phyloP scores from a whole-genome alignment of 2,797 vertebrate genomes.

The Paguma larvata region DNA sequence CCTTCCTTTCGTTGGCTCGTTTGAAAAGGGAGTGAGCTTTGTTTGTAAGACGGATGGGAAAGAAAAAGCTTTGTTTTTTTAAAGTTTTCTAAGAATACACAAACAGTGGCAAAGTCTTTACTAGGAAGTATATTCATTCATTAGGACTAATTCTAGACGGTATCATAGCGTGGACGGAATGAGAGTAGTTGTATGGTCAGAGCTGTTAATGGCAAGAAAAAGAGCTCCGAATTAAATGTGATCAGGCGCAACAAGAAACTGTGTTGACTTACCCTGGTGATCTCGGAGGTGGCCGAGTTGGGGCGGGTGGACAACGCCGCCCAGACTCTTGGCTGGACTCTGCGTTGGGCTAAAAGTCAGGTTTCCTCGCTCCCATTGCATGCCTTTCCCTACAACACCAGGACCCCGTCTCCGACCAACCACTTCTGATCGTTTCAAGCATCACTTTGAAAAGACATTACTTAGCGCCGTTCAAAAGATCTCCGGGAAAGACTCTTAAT shows the following conservation, averaged over 20 bases:
- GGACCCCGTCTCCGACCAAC: neutral
- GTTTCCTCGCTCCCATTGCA: neutral
- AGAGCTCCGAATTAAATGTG: neutral
- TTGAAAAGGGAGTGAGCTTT: neutral
- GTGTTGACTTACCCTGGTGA: neutral
- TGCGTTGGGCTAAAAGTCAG: neutral
- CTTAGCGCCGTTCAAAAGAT: neutral
- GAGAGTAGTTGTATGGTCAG: rapidly evolving
- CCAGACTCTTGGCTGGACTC: neutral
- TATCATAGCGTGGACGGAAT: neutral
- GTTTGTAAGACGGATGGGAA: neutral
- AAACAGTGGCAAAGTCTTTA: neutral
- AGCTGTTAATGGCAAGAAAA: neutral
- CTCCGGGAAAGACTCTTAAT: neutral
- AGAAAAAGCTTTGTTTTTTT: neutral
- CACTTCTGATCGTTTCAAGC: neutral
- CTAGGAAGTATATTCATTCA: neutral
- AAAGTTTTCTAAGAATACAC: neutral
- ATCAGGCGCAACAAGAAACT: neutral
- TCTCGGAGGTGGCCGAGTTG: neutral
- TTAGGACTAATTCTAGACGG: neutral
- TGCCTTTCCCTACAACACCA: neutral
- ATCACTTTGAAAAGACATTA: neutral
- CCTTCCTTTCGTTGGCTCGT: neutral
- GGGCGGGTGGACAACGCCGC: rapidly evolving